Conservation (phyloP, 2,797 vertebrate species). For the Pelodytes ibericus region DNA sequence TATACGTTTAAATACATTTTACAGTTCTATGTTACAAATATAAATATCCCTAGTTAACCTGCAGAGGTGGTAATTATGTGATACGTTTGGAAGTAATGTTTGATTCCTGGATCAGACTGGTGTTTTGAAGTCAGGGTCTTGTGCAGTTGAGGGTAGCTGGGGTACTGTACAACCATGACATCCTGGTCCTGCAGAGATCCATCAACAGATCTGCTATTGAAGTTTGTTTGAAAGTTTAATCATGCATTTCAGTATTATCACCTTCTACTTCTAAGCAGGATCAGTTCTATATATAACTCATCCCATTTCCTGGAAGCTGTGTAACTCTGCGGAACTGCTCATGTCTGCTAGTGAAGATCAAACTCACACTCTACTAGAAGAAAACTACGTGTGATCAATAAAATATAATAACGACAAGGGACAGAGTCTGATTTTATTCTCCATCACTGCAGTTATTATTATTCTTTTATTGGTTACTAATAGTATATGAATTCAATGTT, state of each 20-base stretch:
- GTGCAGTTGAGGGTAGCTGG: conserved; percentile 31
- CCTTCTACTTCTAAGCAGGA: conserved; percentile 37
- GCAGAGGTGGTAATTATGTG: background rate
- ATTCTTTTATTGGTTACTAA: background rate
- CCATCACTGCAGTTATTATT: background rate
- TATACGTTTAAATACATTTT: too few relatives aligned
- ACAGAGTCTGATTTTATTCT: background rate
- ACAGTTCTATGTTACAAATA: too few relatives aligned
- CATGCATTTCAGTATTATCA: conserved; percentile 37
- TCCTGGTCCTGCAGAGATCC: conserved; percentile 41
- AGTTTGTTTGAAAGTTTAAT: conserved; percentile 47
- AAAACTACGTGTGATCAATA: background rate
- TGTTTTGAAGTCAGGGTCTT: conserved; percentile 42
- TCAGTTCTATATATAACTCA: conserved; percentile 37
- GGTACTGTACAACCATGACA: conserved; percentile 43
- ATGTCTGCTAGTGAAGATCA: background rate
- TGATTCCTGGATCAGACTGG: conserved; percentile 35
- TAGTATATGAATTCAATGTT: too few relatives aligned
- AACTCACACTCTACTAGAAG: background rate
- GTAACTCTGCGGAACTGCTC: background rate
- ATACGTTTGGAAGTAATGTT: conserved; percentile 32
- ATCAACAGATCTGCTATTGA: conserved; percentile 45
- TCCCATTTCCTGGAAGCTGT: conserved; percentile 22
- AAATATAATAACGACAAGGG: background rate
- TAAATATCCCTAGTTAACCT: background rate